Evolutionary conservation across 1,140 invertebrate species (phyloP), one percentile per base, ranked within the genome.

Genomic region (Macrosteles quadrilineatus): DNA sequence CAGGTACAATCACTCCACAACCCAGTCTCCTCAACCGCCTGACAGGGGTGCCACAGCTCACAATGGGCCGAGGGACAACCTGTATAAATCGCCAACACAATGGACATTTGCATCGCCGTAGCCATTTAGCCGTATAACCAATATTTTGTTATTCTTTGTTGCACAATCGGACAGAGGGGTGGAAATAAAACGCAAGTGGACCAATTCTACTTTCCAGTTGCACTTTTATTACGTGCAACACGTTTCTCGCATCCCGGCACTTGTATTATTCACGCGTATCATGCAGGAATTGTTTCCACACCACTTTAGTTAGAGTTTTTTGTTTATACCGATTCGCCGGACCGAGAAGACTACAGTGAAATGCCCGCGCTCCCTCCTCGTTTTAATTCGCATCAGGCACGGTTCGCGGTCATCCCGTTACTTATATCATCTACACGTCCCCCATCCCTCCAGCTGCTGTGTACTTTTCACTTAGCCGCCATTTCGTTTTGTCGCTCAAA

Each of bases 181-280:
- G 4, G 23, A 59, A 59, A 59, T 21, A 21, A 59, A 59, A 59
- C 55, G 27, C 47, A 30, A 59, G 55, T 29, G 55, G 55, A 4
- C 55, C n/a, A 59, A 59, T 59, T 59, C 11, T 25, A 29, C 21
- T 27, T 69, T 9, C 47, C 30, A 27, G 68, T 40, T 63, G 68
- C 30, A 45, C 50, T 67, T 43, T 69, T 65, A 50, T 55, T 68
- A 73, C 72, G 72, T 31, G 72, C 59, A 59, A 69, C 72, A 25
- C 57, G 70, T 57, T 40, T 72, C 68, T 69, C 55, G 17, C 21
- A 29, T 50, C 31, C 36, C 43, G 17, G 14, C 25, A 29, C 31
- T 32, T 50, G 36, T 65, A 45, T 67, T 67, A 67, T 67, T 67
- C 65, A 67, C 65, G 53, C 29, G 47, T 67, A 45, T 67, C 65